Evolutionary conservation across 1,140 invertebrate genomes (phyloP), one percentile per base, ranked within the genome.

Genomic region (Stegodyphus mimosarum): DNA sequence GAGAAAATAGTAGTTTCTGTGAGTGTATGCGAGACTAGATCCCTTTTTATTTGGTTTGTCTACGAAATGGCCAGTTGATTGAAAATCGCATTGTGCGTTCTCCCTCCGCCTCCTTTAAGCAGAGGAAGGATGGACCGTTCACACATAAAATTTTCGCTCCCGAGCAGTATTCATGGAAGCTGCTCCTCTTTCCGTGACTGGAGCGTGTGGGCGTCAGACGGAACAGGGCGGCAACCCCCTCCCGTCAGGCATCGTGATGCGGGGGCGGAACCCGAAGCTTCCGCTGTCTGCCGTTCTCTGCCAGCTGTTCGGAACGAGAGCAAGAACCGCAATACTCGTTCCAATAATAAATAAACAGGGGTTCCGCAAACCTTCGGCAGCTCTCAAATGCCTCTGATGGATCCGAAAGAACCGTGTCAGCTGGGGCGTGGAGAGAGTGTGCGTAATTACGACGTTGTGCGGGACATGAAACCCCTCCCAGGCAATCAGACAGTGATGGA

Each of bases 241-340:
- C 17, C 49, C 70, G 15, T 7, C 9, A 18, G 11, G 9, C 7
- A 48, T 51, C 50, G 50, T 51, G 66, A 72, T 72, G 70, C 49
- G 70, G 50, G 70, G 70, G 69, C 51, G 69, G 69, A 71, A 49
- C 9, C 48, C 49, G 11, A 71, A 71, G 51, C n/a, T 71, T 71
- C 69, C 15, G 49, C 69, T 17, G 7, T 52, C 70, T 4, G n/a
- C 33, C 33, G 7, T 70, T 6, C 18, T 48, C 66, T 33, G 33
- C 33, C 33, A 33, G 33, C 33, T 33, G 33, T 33, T 33, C 33
- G 33, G 33, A 33, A 33, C 33, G 33, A 33, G 33, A 33, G 33
- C 33, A 3, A 33, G 33, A 33, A 33, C 33, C 33, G 1, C 33
- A 11, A 63, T n/a, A n/a, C 60, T 11, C 60, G 60, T n/a, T 11